Percentiles rank a stretch among this genome's conserved stretches.
Evolutionary conservation across 2,888 invertebrate genomes (phyloP).

Genomic region (Hypolimnas misippus): DNA sequence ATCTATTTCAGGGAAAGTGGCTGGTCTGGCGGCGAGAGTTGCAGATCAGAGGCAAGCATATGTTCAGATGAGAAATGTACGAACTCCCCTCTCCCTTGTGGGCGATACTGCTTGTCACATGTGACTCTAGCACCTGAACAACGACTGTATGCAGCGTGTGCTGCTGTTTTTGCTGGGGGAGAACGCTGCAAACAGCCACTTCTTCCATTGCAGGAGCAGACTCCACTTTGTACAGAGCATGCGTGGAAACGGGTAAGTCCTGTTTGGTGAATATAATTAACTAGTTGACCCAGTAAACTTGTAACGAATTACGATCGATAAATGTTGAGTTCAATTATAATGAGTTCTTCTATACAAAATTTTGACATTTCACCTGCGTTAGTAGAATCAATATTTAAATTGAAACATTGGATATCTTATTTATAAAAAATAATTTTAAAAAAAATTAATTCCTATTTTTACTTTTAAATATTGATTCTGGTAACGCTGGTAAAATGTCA

Average conservation of each 20-base stretch:
- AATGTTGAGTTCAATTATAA: too few species aligned
- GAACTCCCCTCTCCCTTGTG: conserved; percentile 87
- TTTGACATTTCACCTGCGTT: too few species aligned
- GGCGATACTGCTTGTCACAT: conserved; percentile 92
- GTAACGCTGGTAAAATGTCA: too few species aligned
- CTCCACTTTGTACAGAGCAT: conserved; percentile 94
- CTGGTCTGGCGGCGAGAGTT: conserved; percentile 48
- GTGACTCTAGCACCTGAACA: conserved; percentile 94
- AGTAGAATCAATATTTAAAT: too few species aligned
- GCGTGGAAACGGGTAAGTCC: conserved; percentile 89
- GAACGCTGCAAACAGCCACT: conserved; percentile 76
- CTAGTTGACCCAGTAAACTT: too few species aligned
- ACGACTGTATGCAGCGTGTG: conserved; percentile 84
- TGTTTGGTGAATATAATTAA: not conserved
- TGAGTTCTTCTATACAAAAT: too few species aligned
- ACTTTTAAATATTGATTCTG: too few species aligned
- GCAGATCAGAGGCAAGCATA: conserved; percentile 62
- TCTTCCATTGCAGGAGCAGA: conserved; percentile 79
- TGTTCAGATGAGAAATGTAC: conserved; percentile 64
- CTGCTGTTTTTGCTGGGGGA: conserved; percentile 79
- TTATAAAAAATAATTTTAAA: too few species aligned
- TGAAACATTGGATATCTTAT: too few species aligned
- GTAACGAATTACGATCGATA: too few species aligned
- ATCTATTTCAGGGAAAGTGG: conserved; percentile 27
- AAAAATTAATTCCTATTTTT: too few species aligned